Percentiles rank a stretch among this genome's conserved stretches.
phyloP scores from a whole-genome alignment of 2,113 vertebrate species.

The Dasypus novemcinctus region DNA sequence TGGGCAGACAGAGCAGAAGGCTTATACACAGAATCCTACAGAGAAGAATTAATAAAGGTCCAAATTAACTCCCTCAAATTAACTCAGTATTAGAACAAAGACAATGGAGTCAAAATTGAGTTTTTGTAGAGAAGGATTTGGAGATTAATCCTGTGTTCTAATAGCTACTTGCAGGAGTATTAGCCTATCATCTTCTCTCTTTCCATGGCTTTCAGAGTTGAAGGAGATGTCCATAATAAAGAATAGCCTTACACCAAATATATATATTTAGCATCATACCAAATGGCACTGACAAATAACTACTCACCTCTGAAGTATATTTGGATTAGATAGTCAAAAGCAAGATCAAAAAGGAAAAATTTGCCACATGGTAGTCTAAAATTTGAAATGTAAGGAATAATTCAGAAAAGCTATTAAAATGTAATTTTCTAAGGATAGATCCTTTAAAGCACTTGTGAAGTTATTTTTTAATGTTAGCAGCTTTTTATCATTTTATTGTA shows the following conservation, averaged over 20 bases:
- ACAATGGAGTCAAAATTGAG: background rate
- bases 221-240: background rate
- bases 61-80: background rate
- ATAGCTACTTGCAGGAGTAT: background rate
- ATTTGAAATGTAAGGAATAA: background rate
- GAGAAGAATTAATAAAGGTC: too few species aligned
- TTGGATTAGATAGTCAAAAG: background rate
- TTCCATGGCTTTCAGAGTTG: background rate
- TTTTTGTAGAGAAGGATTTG: background rate
- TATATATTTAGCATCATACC: background rate
- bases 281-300: background rate
- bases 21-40: background rate
- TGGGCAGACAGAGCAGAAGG: background rate
- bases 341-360: background rate
- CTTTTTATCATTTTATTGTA: background rate
- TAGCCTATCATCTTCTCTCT: background rate
- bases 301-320: background rate
- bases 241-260: background rate
- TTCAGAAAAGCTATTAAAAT: background rate
- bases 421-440: background rate
- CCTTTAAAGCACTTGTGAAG: background rate
- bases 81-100: background rate
- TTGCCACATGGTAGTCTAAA: background rate
- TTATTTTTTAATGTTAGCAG: background rate
- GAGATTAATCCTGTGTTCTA: constrained; percentile 21